Percentiles rank a stretch among this genome's conserved stretches.
Evolutionary conservation across 2,888 invertebrate species (phyloP).

Genomic region (Shargacucullia verbasci): DNA sequence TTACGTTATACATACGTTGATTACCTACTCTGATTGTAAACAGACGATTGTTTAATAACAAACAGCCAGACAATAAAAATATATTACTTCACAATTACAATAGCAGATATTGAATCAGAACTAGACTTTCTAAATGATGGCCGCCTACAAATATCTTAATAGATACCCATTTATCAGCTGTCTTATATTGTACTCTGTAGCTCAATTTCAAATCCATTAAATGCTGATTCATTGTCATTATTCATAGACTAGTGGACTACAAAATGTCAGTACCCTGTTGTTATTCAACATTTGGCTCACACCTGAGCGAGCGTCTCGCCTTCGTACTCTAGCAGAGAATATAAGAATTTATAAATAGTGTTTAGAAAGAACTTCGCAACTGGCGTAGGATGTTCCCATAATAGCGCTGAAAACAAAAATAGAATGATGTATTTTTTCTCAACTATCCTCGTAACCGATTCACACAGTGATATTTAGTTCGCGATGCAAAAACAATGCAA

Average conservation of each 20-base stretch:
- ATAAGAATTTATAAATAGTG: constrained; percentile 55
- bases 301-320: constrained; percentile 54
- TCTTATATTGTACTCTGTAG: constrained; percentile 12
- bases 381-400: constrained; percentile 66
- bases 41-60: constrained; percentile 32
- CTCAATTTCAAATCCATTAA: constrained; percentile 40
- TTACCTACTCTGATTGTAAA: constrained; percentile 7
- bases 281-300: constrained; percentile 65
- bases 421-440: constrained; percentile 58
- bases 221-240: constrained; percentile 55
- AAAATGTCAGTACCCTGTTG: constrained; percentile 54
- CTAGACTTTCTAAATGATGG: constrained; percentile 28
- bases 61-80: constrained; percentile 16
- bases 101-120: constrained; percentile 8
- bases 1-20: constrained; percentile 6
- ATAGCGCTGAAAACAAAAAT: constrained; percentile 65
- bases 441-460: constrained; percentile 44
- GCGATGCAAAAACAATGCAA: constrained; percentile 41
- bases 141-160: constrained; percentile 15
- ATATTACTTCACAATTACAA: constrained; percentile 12
- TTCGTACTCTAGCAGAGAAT: constrained; percentile 39
- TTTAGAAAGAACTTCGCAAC: constrained; percentile 68
- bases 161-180: constrained; percentile 28
- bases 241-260: constrained; percentile 31
- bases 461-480: constrained; percentile 49